Evolutionary conservation across 2,888 invertebrate species (phyloP).

Genomic region (Crematogaster levior): DNA sequence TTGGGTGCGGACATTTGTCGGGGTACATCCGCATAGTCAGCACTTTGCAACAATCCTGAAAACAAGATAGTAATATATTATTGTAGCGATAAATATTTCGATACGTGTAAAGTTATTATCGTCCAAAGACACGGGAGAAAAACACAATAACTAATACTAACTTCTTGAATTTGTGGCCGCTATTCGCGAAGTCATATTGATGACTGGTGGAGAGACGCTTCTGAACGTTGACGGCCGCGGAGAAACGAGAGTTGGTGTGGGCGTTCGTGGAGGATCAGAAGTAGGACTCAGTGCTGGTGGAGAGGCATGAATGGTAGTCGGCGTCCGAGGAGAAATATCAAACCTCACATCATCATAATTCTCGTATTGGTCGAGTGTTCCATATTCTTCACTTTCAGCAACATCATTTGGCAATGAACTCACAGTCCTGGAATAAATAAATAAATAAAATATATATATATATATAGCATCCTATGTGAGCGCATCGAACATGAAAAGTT

Average conservation of each 20-base stretch:
- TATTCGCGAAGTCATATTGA: background rate
- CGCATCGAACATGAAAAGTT: background rate
- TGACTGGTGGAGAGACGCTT: background rate
- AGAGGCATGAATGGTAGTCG: background rate
- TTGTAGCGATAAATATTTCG: background rate
- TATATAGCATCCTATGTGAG: background rate
- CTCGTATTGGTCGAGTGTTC: background rate
- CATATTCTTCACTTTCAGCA: slow-evolving; percentile 11
- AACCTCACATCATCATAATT: background rate
- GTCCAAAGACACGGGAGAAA: background rate
- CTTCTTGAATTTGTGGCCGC: background rate
- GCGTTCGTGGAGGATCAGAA: no score
- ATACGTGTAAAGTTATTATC: background rate
- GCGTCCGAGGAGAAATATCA: background rate
- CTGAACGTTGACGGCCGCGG: background rate
- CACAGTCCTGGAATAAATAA: slow-evolving; percentile 12
- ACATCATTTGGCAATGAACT: background rate
- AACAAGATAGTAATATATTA: background rate
- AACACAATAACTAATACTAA: slow-evolving; percentile 6
- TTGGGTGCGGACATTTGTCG: background rate
- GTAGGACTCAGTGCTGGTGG: background rate
- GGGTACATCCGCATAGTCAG: background rate
- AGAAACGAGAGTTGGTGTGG: slow-evolving; percentile 1
- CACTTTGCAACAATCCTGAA: background rate
- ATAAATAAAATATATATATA: background rate